These are phyloP conservation scores for Helobdella robusta DNA, from an alignment of 2,888 invertebrate genomes.

Conservation along the genomic window DNA sequence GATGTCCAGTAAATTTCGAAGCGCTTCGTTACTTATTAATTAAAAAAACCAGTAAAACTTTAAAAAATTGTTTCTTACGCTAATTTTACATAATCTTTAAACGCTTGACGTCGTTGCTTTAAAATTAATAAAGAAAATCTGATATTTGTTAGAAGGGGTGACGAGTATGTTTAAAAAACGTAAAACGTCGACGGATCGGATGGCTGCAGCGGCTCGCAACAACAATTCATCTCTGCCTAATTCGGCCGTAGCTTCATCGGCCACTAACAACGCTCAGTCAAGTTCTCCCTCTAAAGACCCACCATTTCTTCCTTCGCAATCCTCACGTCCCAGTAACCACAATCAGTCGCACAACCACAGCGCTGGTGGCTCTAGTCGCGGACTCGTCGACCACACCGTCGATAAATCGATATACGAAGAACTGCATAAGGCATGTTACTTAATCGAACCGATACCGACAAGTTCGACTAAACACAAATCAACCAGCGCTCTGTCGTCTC, in stretches of 20 bases:
- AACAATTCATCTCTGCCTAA: slow-evolving; percentile 12
- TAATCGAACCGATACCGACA: slow-evolving; percentile 13
- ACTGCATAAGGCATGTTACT: slow-evolving; percentile 14
- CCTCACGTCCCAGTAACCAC: not conserved
- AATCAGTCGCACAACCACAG: not conserved
- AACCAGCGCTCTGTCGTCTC: not conserved
- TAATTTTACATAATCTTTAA: not conserved
- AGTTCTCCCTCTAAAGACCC: not conserved
- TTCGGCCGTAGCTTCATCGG: not conserved
- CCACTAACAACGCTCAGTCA: not conserved
- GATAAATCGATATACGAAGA: no score
- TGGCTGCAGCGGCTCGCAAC: not conserved
- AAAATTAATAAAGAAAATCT: not conserved
- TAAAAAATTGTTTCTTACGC: not conserved
- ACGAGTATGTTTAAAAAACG: slow-evolving; percentile 21
- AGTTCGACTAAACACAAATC: not conserved
- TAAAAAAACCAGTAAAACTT: no score
- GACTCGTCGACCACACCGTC: not conserved
- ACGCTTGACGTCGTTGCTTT: not conserved
- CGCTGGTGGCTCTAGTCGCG: not conserved
- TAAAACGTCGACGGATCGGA: slow-evolving; percentile 19
- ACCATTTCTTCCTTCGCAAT: not conserved
- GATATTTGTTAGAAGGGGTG: slow-evolving; percentile 9
- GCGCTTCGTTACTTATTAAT: no score
- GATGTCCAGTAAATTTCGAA: no score